These are phyloP conservation scores for Oryctes rhinoceros DNA, from an alignment of 1,140 invertebrate genomes.

Conservation along the genomic window DNA sequence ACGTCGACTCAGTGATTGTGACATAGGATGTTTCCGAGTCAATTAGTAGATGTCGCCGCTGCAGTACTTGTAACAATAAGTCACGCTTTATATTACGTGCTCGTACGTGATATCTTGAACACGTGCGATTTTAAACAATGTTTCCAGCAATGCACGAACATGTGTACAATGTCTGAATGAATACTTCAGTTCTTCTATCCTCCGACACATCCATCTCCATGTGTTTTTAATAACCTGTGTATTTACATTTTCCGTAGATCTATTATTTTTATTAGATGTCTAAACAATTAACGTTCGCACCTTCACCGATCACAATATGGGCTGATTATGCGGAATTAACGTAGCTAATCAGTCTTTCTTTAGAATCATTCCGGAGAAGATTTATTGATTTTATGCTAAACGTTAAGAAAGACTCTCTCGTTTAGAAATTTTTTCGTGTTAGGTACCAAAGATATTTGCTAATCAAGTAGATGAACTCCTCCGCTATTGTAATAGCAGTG, in stretches of 20 bases:
- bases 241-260: too few relatives aligned
- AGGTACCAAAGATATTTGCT: neutral
- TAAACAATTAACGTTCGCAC: too few relatives aligned
- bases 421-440: neutral
- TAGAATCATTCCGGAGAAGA: neutral
- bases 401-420: neutral
- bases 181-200: neutral
- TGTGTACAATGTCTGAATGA: slow-evolving; percentile 25
- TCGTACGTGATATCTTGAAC: slow-evolving; percentile 25
- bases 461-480: slow-evolving; percentile 21
- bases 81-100: slow-evolving; percentile 30
- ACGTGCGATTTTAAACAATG: slow-evolving; percentile 32
- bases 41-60: slow-evolving; percentile 31
- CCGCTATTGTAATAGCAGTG: neutral
- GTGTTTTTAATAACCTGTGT: too few relatives aligned
- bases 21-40: slow-evolving; percentile 33
- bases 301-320: neutral
- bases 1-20: slow-evolving; percentile 28
- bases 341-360: too few relatives aligned
- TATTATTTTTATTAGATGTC: too few relatives aligned
- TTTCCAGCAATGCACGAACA: slow-evolving; percentile 35
- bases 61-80: slow-evolving; percentile 34
- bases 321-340: neutral
- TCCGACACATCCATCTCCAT: neutral
- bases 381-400: slow-evolving; percentile 17